A percentile compares a stretch with the other conserved stretches of the same genome.
Evolutionary conservation across 64 coral and sea anemone genomes (phyloP).

Genomic region (Anthopleura sola): DNA sequence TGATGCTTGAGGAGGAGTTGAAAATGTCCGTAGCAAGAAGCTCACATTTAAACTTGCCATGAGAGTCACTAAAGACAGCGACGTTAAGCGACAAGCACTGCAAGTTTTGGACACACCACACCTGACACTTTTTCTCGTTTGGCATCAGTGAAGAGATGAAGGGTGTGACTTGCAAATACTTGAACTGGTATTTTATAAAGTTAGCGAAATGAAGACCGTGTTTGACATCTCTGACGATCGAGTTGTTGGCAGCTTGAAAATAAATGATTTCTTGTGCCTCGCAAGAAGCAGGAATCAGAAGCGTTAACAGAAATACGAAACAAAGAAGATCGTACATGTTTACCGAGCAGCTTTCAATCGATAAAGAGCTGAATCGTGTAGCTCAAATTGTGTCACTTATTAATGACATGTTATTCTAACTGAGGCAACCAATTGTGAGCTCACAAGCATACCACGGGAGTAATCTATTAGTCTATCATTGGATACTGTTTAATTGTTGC

Average conservation of each 20-base stretch:
- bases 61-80: background rate
- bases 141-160: background rate
- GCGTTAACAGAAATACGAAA: too few species aligned
- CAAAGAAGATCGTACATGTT: too few species aligned
- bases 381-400: too few species aligned
- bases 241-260: background rate
- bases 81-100: conserved; percentile 18
- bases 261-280: too few species aligned
- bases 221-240: background rate
- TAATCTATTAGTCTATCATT: too few species aligned
- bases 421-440: too few species aligned
- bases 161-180: background rate
- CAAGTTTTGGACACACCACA: background rate
- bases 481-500: too few species aligned
- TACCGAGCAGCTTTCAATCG: too few species aligned
- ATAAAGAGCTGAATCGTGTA: too few species aligned
- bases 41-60: background rate
- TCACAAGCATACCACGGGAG: too few species aligned
- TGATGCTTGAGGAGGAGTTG: background rate
- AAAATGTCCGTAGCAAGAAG: background rate
- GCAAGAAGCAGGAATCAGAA: too few species aligned
- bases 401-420: too few species aligned
- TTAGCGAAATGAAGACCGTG: background rate
- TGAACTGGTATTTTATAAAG: background rate
- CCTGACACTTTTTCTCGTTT: background rate